Conservation (phyloP, 2,797 vertebrate species). For the Rhinatrema bivittatum region DNA sequence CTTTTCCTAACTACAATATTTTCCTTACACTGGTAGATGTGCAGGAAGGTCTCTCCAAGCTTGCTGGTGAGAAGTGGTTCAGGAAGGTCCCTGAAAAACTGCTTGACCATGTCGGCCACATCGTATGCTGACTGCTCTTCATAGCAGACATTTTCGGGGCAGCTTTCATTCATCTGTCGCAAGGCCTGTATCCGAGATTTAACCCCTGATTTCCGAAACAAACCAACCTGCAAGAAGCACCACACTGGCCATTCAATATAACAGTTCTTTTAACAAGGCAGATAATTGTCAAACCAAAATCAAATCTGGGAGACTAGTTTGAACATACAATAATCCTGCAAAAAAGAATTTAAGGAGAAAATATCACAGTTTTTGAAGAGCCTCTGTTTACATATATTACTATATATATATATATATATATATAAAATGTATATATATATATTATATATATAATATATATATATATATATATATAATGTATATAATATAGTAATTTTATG, state of each 20-base stretch:
- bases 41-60: slow-evolving; percentile 93
- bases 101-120: slow-evolving; percentile 96
- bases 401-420: no score
- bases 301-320: background rate
- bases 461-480: no score
- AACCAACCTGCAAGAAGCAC: slow-evolving; percentile 72
- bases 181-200: slow-evolving; percentile 93
- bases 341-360: background rate
- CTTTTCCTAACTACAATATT: no score
- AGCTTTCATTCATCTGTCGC: slow-evolving; percentile 88
- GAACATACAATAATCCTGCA: background rate
- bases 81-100: slow-evolving; percentile 93
- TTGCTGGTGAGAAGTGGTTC: slow-evolving; percentile 95
- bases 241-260: no score
- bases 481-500: no score
- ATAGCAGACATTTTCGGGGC: slow-evolving; percentile 83
- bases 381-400: no score
- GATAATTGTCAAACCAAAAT: no score
- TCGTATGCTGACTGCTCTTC: slow-evolving; percentile 94
- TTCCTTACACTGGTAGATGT: slow-evolving; percentile 97
- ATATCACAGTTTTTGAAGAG: no score
- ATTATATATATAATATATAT: no score
- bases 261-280: no score
- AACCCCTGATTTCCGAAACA: slow-evolving; percentile 95
- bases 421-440: no score